A percentile compares a stretch with the other conserved stretches of the same genome.
phyloP scores from a whole-genome alignment of 2,113 vertebrate species.

The Strigops habroptila region DNA sequence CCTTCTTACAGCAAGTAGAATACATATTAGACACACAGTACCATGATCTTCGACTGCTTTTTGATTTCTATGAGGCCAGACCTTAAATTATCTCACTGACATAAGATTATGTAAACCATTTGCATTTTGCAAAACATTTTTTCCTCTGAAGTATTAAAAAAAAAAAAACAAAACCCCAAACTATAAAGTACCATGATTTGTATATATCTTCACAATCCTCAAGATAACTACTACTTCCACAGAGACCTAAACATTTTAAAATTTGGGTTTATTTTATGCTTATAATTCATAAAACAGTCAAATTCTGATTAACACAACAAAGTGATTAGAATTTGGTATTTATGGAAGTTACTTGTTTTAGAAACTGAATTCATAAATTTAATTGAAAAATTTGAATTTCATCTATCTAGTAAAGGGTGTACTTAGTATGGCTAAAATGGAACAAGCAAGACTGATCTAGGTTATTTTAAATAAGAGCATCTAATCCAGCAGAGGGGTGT shows the following conservation, averaged over 20 bases:
- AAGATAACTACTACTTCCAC: not conserved
- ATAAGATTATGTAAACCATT: not conserved
- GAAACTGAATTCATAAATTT: not conserved
- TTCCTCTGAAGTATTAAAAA: not conserved
- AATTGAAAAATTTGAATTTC: not conserved
- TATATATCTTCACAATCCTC: not conserved
- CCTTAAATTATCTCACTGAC: not conserved
- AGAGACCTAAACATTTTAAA: not conserved
- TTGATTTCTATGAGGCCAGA: not conserved
- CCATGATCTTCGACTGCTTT: not conserved
- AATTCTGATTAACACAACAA: not conserved
- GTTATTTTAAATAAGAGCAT: not conserved
- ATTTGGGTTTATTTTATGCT: not conserved
- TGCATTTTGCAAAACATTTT: not conserved
- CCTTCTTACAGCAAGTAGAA: not conserved
- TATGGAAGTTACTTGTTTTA: not conserved
- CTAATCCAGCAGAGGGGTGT: not conserved
- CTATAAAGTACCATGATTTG: not conserved
- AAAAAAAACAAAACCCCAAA: not conserved
- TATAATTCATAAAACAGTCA: not conserved
- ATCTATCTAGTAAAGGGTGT: not conserved
- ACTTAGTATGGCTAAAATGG: not conserved
- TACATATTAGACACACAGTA: not conserved
- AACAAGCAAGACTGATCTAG: not conserved
- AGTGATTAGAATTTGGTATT: not conserved